These are phyloP conservation scores for Tortricodes alternella DNA, from an alignment of 2,888 invertebrate genomes.

Conservation along the genomic window DNA sequence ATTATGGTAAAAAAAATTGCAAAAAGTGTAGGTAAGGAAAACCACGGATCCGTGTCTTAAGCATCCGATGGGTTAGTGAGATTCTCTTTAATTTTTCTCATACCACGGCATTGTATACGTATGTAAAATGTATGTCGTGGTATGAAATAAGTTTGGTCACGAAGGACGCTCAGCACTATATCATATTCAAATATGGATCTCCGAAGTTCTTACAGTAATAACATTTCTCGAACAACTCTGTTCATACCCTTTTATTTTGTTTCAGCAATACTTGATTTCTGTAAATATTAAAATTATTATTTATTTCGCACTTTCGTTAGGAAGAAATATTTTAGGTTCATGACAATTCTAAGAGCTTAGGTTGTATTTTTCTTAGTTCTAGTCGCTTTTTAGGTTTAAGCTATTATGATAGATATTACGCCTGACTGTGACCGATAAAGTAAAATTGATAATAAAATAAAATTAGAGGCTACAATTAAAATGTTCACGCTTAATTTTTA, in stretches of 20 bases:
- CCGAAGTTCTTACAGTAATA: slow-evolving; percentile 18
- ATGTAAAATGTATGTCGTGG: no score
- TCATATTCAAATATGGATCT: slow-evolving; percentile 30
- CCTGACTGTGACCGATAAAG: slow-evolving; percentile 44
- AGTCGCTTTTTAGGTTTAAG: slow-evolving; percentile 73
- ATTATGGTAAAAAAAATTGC: no score
- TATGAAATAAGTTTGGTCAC: slow-evolving; percentile 5
- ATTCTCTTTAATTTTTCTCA: no score
- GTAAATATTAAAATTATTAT: slow-evolving; percentile 47
- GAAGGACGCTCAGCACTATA: slow-evolving; percentile 2
- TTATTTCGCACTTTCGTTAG: slow-evolving; percentile 24
- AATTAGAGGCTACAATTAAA: slow-evolving; percentile 22
- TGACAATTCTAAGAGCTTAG: slow-evolving; percentile 67
- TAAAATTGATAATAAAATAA: slow-evolving; percentile 13
- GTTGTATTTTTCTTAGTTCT: slow-evolving; percentile 74
- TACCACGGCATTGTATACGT: no score
- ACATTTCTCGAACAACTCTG: slow-evolving; percentile 11
- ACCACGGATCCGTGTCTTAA: no score
- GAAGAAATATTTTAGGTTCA: slow-evolving; percentile 54
- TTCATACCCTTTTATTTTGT: slow-evolving; percentile 26
- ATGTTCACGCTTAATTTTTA: neutral
- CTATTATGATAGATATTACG: slow-evolving; percentile 39
- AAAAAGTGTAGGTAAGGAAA: no score
- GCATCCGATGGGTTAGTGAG: no score
- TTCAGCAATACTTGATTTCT: slow-evolving; percentile 40